Base-by-base conservation (phyloP, 2,113 vertebrate species). In the Indicator indicator region DNA sequence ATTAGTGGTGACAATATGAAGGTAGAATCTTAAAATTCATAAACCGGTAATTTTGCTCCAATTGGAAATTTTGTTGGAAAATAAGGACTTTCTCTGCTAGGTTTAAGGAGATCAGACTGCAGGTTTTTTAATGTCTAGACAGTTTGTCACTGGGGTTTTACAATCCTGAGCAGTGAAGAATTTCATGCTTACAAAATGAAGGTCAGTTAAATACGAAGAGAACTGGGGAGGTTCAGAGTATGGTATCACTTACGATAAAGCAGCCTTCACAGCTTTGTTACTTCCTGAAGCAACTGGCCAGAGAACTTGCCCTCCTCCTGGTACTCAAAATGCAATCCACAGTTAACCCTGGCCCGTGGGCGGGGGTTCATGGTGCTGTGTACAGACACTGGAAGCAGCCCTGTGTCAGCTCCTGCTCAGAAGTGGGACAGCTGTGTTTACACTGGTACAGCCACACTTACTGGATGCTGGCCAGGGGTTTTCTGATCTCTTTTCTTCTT, bases 401-500 rank as follows among this genome's bases (percentile, higher is more conserved):
- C 78, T 50, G 62, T 7, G 1, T 1, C 72, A 48, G 63, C 70
- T 65, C 12, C 9, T 24, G 14, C 83, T 46, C 79, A 33, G 42
- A 32, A 28, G 79, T 83, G 17, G 67, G 48, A 44, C 16, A 21
- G 87, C 55, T 9, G 0, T 2, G 63, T 9, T 38, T 48, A 40
- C 67, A 12, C 64, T 1, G 5, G 5, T 24, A 16, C 2, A 2
- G 87, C 89, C 58, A 79, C 75, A 6, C 90, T 67, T 24, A 4
- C 56, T 54, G 72, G 46, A 48, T 30, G 64, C 26, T 1, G 5
- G n/a, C 68, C 78, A 73, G 30, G 40, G 33, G 13, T 3, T 21
- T 85, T 70, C 94, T 86, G 65, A 58, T 28, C 76, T 65, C 68
- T 58, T 38, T 65, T 42, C 68, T 73, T 87, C 80, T 80, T 7